These are phyloP conservation scores for Caenorhabditis remanei DNA, from an alignment of 1,140 invertebrate species.

Conservation along the genomic window DNA sequence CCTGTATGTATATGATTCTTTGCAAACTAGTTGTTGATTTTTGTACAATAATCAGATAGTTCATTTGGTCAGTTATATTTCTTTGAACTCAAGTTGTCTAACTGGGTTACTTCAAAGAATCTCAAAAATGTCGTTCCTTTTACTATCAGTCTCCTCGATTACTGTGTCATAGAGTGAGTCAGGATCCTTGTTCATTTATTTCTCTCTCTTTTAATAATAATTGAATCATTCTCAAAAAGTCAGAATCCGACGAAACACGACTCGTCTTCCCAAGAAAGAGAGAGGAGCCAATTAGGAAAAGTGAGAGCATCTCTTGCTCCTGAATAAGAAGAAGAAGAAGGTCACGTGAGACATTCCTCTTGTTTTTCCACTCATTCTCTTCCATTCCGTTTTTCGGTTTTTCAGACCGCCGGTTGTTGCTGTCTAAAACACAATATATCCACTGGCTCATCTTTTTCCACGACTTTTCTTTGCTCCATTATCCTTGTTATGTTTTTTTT, in stretches of 20 bases:
- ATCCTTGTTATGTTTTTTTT: constrained; percentile 26
- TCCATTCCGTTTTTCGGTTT: not conserved
- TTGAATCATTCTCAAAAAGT: constrained; percentile 11
- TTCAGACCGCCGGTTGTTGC: not conserved
- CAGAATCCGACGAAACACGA: not conserved
- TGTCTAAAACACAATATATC: constrained; percentile 16
- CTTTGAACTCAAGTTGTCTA: too few species aligned
- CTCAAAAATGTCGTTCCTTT: too few species aligned
- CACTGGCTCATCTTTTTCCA: not conserved
- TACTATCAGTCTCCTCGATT: too few species aligned
- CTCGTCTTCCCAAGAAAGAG: not conserved
- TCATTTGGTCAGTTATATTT: too few species aligned
- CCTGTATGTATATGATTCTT: too few species aligned
- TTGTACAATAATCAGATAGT: too few species aligned
- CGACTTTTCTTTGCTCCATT: constrained; percentile 30
- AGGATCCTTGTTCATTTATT: not conserved
- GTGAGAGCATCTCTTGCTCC: not conserved
- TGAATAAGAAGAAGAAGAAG: constrained; percentile 21
- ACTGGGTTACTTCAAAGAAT: too few species aligned
- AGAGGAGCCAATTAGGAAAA: constrained; percentile 50
- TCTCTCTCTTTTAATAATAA: not conserved
- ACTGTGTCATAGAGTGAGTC: too few species aligned
- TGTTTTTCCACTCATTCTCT: constrained; percentile 29
- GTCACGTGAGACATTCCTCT: constrained; percentile 14
- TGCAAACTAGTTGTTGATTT: too few species aligned